These are phyloP conservation scores for Scomber japonicus DNA, from an alignment of 2,113 vertebrate species.

Conservation along the genomic window DNA sequence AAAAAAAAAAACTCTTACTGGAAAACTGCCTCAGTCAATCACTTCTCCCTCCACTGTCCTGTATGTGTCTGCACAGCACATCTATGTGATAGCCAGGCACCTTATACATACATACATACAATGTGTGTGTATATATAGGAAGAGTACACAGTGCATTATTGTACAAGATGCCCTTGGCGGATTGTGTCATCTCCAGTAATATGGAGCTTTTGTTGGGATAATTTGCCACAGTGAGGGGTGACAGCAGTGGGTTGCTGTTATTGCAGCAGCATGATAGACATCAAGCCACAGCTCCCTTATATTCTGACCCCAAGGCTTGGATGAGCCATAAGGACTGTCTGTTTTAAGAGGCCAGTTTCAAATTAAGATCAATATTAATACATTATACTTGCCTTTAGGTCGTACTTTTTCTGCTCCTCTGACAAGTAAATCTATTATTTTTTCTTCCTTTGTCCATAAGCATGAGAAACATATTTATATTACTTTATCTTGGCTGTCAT, in stretches of 20 bases:
- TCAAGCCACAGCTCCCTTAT: not conserved
- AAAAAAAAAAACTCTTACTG: not conserved
- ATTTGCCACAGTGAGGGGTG: slow-evolving; percentile 10
- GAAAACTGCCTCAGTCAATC: not conserved
- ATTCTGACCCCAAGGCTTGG: slow-evolving; percentile 8
- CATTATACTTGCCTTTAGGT: not conserved
- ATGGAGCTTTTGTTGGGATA: slow-evolving; percentile 22
- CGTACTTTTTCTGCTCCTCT: not conserved
- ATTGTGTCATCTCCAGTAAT: slow-evolving; percentile 11
- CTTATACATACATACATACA: not conserved
- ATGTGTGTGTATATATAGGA: slow-evolving; percentile 1
- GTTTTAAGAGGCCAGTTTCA: slow-evolving; percentile 1
- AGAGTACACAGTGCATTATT: not conserved
- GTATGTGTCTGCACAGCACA: slow-evolving; percentile 30
- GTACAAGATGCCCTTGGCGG: slow-evolving; percentile 19
- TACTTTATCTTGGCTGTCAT: not conserved
- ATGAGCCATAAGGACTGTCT: not conserved
- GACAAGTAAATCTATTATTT: too few species aligned
- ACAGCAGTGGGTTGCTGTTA: not conserved
- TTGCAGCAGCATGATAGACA: slow-evolving; percentile 14
- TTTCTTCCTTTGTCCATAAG: not conserved
- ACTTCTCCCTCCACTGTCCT: not conserved
- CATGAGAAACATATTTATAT: not conserved
- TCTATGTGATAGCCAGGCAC: not conserved
- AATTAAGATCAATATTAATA: not conserved